Evolutionary conservation across 2,113 vertebrate species (phyloP).

Genomic region (Anas platyrhynchos): DNA sequence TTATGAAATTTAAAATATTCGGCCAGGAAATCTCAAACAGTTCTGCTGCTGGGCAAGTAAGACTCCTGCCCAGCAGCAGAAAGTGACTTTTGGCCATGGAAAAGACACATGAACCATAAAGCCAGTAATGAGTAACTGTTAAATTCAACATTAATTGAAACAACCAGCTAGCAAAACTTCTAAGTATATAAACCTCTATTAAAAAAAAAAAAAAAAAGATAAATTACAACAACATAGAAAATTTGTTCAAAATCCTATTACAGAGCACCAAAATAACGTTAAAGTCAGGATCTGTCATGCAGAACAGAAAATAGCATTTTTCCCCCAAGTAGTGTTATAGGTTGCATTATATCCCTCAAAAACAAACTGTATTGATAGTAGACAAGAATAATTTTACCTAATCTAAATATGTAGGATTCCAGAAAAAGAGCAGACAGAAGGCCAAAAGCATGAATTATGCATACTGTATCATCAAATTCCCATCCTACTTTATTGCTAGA

Average conservation of each 20-base stretch:
- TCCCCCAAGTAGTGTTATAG: neutral
- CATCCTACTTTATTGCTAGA: slow-evolving; percentile 75
- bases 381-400: slow-evolving; percentile 86
- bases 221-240: neutral
- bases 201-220: neutral
- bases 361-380: slow-evolving; percentile 64
- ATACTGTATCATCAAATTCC: slow-evolving; percentile 86
- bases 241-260: neutral
- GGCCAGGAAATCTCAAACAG: neutral
- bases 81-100: neutral
- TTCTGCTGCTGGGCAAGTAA: neutral
- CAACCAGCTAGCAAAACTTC: neutral
- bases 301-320: neutral
- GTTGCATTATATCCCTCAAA: slow-evolving; percentile 3
- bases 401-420: slow-evolving; percentile 87
- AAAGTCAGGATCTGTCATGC: neutral
- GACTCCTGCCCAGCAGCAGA: neutral
- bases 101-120: neutral
- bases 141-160: neutral
- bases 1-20: neutral
- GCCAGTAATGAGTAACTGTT: neutral
- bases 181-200: neutral
- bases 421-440: slow-evolving; percentile 80
- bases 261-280: neutral
- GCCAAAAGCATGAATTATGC: slow-evolving; percentile 91